Evolutionary conservation across 2,113 vertebrate species (phyloP).

Genomic region (Larimichthys crocea): DNA sequence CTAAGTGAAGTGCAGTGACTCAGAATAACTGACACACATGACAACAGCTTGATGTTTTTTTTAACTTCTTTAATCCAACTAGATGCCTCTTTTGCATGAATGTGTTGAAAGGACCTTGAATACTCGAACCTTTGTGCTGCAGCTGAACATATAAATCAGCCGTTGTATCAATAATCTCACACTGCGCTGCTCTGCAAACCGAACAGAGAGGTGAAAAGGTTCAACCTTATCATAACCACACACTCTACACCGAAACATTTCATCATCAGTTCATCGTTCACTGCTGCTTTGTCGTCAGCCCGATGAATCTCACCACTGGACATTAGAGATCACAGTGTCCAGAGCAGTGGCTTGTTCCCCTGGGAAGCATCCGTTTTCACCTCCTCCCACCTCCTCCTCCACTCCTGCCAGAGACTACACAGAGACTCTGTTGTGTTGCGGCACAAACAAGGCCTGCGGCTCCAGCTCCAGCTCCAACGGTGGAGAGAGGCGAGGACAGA

Average conservation of each 20-base stretch:
- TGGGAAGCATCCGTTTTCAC: constrained; percentile 44
- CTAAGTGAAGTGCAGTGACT: constrained; percentile 18
- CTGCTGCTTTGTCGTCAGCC: background rate
- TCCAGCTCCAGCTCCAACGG: constrained; percentile 6
- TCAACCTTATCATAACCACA: background rate
- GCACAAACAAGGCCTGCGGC: constrained; percentile 30
- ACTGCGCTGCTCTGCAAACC: background rate
- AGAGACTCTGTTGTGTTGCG: constrained; percentile 71
- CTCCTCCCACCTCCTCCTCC: constrained; percentile 25
- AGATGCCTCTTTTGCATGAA: background rate
- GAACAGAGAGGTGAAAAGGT: background rate
- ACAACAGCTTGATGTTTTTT: background rate
- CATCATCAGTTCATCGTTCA: background rate
- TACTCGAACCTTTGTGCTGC: background rate
- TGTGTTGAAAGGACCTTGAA: background rate
- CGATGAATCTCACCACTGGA: constrained; percentile 32
- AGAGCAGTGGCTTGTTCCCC: constrained; percentile 21
- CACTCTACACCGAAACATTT: too few species aligned
- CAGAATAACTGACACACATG: background rate
- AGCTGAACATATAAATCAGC: background rate
- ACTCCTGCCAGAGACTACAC: constrained; percentile 52
- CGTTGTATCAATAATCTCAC: background rate
- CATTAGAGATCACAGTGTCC: constrained; percentile 32
- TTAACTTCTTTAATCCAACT: background rate
- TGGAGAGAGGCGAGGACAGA: background rate